Conservation (phyloP, 2,888 invertebrate species). For the Drosophila barbarae region DNA sequence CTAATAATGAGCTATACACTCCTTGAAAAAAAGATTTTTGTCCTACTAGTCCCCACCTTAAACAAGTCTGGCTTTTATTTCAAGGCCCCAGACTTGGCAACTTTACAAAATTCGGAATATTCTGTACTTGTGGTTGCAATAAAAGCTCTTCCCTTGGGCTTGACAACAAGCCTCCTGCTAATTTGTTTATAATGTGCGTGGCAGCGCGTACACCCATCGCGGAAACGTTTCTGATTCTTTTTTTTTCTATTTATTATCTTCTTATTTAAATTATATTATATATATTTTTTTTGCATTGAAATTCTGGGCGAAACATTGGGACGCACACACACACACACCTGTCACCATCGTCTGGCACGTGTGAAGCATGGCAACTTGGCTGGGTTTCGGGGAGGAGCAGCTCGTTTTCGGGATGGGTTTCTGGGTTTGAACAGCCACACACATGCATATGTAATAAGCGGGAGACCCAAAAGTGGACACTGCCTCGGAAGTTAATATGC, state of each 20-base stretch:
- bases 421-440: conserved; percentile 25
- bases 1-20: neutral
- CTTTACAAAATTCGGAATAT: neutral
- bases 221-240: conserved; percentile 19
- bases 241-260: conserved; percentile 16
- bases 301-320: conserved; percentile 39
- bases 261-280: conserved; percentile 22
- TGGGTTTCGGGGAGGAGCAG: conserved; percentile 4
- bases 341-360: conserved; percentile 47
- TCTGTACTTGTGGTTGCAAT: neutral
- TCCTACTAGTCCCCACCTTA: neutral
- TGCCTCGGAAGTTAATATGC: conserved; percentile 61
- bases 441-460: conserved; percentile 60
- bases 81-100: neutral
- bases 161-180: conserved; percentile 9
- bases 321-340: conserved; percentile 9
- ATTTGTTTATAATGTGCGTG: conserved; percentile 15
- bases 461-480: conserved; percentile 13
- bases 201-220: conserved; percentile 20
- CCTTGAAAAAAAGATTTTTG: too few relatives aligned
- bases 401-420: conserved; percentile 10
- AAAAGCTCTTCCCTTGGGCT: conserved; percentile 18
- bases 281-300: conserved; percentile 37
- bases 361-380: conserved; percentile 57
- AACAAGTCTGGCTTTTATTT: neutral